Percentiles rank a stretch among this genome's conserved stretches.
phyloP scores from a whole-genome alignment of 1,140 invertebrate species.

The Drosophila nannoptera region DNA sequence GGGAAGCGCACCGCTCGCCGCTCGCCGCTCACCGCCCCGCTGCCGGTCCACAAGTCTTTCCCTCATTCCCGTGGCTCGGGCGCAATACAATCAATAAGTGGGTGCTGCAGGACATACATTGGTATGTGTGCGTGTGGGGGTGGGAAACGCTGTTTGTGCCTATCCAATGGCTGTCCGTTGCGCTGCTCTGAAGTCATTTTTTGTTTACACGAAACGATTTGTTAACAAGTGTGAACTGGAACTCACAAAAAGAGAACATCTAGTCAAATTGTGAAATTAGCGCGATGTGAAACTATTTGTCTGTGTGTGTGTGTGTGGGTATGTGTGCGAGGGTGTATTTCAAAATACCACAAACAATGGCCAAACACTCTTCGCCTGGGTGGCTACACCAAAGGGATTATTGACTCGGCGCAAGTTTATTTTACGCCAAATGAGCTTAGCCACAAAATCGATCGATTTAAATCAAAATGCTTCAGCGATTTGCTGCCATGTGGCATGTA shows the following conservation, averaged over 20 bases:
- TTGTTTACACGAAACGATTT: constrained; percentile 62
- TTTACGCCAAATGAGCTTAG: constrained; percentile 75
- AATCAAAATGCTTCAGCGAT: constrained; percentile 56
- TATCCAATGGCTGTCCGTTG: background rate
- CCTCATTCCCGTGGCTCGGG: background rate
- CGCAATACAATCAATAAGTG: constrained; percentile 31
- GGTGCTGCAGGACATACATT: constrained; percentile 22
- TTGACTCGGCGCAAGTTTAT: constrained; percentile 73
- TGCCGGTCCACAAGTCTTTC: too few species aligned
- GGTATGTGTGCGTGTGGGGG: background rate
- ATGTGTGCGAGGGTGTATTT: constrained; percentile 32
- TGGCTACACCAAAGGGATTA: constrained; percentile 64
- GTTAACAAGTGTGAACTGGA: constrained; percentile 66
- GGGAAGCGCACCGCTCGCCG: background rate
- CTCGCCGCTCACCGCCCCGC: too few species aligned
- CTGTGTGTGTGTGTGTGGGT: constrained; percentile 1
- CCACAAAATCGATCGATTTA: constrained; percentile 75
- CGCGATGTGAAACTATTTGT: constrained; percentile 8
- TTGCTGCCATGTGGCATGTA: constrained; percentile 35
- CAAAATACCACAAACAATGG: constrained; percentile 52
- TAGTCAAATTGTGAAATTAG: constrained; percentile 49
- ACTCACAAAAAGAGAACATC: constrained; percentile 27
- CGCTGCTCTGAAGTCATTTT: constrained; percentile 18
- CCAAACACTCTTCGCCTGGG: constrained; percentile 16
- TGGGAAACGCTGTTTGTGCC: constrained; percentile 22